Evolutionary conservation across 1,140 invertebrate species (phyloP).

Genomic region (Magallana angulata): DNA sequence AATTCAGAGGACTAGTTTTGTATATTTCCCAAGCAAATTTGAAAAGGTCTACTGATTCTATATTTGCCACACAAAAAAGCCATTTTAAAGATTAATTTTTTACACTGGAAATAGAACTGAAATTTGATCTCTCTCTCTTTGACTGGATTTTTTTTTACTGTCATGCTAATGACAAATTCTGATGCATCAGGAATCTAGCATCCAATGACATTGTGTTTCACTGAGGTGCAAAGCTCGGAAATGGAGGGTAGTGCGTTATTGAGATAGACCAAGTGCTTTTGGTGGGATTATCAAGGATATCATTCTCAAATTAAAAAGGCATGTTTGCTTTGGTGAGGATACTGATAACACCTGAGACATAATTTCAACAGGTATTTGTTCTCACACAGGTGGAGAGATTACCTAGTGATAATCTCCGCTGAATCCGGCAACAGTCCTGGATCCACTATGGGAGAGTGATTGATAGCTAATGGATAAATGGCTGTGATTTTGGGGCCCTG

Average conservation of each 20-base stretch:
- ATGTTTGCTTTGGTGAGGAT: not conserved
- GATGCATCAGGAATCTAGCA: not conserved
- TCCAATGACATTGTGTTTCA: not conserved
- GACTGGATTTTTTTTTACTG: not conserved
- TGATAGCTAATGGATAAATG: not conserved
- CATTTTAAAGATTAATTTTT: not conserved
- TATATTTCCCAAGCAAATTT: not conserved
- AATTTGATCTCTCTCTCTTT: not conserved
- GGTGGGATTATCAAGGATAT: constrained; percentile 16
- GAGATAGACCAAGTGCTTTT: not conserved
- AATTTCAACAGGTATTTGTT: not conserved
- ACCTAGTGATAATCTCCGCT: not conserved
- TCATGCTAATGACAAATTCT: not conserved
- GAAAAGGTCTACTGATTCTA: constrained; percentile 9
- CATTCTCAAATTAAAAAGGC: not conserved
- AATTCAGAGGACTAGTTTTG: not conserved
- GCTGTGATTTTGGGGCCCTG: not conserved
- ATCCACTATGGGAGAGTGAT: constrained; percentile 2
- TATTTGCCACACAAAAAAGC: not conserved
- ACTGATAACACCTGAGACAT: constrained; percentile 24
- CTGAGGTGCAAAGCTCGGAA: not conserved
- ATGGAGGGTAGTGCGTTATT: not conserved
- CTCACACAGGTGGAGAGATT: not conserved
- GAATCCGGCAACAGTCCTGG: not conserved
- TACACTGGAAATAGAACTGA: not conserved